Percentiles rank a stretch among this genome's conserved stretches.
Conservation (phyloP, 2,797 vertebrate genomes). For the Cirrhinus molitorella region DNA sequence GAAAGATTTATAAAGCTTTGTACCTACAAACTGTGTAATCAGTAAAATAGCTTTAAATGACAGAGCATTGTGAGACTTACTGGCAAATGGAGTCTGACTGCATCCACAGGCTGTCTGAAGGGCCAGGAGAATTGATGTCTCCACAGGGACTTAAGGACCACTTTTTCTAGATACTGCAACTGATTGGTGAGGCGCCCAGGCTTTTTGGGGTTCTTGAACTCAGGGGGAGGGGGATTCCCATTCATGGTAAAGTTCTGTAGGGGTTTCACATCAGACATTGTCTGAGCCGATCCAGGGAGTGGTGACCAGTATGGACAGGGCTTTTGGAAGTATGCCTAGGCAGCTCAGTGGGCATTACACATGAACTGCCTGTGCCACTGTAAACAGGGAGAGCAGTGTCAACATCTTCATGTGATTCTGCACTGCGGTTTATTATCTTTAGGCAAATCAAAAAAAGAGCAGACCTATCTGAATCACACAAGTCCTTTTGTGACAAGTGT, state of each 20-base stretch:
- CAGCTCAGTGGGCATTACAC: conserved; percentile 65
- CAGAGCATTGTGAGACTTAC: conserved; percentile 86
- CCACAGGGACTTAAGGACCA: conserved; percentile 89
- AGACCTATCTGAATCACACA: not conserved
- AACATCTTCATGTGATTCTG: conserved; percentile 34
- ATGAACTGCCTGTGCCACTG: conserved; percentile 65
- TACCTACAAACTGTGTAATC: not conserved
- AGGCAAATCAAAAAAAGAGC: conserved; percentile 3
- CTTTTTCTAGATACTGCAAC: conserved; percentile 88
- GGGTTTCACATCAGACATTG: conserved; percentile 81
- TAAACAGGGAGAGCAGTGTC: conserved; percentile 52
- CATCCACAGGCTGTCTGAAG: conserved; percentile 92
- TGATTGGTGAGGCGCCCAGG: conserved; percentile 88
- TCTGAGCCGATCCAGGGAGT: conserved; percentile 44
- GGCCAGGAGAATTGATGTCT: conserved; percentile 93
- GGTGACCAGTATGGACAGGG: conserved; percentile 18
- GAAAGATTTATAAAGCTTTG: not conserved
- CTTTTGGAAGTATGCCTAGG: conserved; percentile 46
- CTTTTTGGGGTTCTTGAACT: conserved; percentile 81
- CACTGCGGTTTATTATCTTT: not conserved
- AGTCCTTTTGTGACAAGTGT: not conserved
- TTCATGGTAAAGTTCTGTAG: conserved; percentile 63
- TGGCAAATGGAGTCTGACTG: conserved; percentile 85
- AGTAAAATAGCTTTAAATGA: not conserved
- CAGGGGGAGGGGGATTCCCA: conserved; percentile 89